Percentiles rank a stretch among this genome's conserved stretches.
Conservation (phyloP, 2,797 vertebrate genomes). For the Odontamblyopus rebecca region DNA sequence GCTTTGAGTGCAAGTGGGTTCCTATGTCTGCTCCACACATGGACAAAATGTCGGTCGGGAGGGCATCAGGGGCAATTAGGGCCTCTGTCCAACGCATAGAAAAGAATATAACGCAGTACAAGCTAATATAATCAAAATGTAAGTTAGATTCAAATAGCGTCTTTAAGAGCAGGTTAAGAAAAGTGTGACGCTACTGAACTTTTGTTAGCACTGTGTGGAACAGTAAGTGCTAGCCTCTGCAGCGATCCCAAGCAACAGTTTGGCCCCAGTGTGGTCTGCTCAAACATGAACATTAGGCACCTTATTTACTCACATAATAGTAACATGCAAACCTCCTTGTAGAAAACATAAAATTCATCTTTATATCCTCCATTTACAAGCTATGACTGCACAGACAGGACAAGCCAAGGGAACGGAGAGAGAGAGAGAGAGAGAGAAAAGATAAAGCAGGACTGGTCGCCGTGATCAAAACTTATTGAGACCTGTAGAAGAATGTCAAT, state of each 20-base stretch:
- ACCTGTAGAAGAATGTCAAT: conserved; percentile 15
- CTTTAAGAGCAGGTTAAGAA: conserved; percentile 13
- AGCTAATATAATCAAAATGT: conserved; percentile 10
- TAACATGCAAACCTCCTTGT: conserved; percentile 84
- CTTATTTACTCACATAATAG: conserved; percentile 81
- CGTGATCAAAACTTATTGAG: conserved; percentile 44
- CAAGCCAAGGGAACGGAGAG: conserved; percentile 54
- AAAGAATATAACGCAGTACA: not conserved
- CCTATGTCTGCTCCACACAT: conserved; percentile 76
- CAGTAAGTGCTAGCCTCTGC: conserved; percentile 25
- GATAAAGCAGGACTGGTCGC: conserved; percentile 24
- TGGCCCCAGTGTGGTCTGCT: conserved; percentile 73
- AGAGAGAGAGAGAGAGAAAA: not conserved
- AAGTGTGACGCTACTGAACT: conserved; percentile 6
- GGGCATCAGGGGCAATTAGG: conserved; percentile 28
- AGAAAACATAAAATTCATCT: conserved; percentile 71
- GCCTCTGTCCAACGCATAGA: conserved; percentile 39
- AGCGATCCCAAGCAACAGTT: conserved; percentile 57
- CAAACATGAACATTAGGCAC: conserved; percentile 86
- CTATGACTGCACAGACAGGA: conserved; percentile 66
- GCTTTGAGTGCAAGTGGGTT: conserved; percentile 81
- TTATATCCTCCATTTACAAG: conserved; percentile 72
- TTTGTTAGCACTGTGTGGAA: conserved; percentile 24
- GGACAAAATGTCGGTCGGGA: conserved; percentile 55
- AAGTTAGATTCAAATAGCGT: conserved; percentile 4